Evolutionary conservation across 2,113 vertebrate genomes (phyloP), one percentile per base, ranked within the genome.

Genomic region (Pycnonotus jocosus): DNA sequence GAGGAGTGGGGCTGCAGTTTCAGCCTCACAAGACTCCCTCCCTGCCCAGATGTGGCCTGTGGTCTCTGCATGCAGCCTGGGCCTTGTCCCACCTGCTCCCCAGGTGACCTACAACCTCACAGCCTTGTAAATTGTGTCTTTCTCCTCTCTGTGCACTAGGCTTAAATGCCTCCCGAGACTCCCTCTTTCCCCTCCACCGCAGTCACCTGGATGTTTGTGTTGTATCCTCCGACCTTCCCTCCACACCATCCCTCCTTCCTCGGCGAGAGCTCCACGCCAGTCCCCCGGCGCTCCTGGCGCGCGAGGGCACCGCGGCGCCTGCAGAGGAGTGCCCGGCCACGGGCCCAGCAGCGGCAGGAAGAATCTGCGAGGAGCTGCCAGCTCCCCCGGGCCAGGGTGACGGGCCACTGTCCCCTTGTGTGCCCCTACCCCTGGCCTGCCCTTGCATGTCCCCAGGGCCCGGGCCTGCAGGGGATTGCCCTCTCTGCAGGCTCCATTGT

Each of bases 121-220:
- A 68, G 95, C 92, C 94, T 96, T 97, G 93, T 97, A 22, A 93
- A 98, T 96, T 98, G 97, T 97, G 73, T 96, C 98, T 96, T 96
- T 98, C 92, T 98, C 97, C 96, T 96, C 95, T 97, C 95, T 97
- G 95, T 97, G 98, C 97, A 98, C 98, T 98, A 99, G 98, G 98
- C 98, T 98, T 99, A 99, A 99, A 98, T 98, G 98, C 97, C 97
- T 97, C 81, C 96, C 74, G 92, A 97, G 97, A 96, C 84, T 96
- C 93, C 96, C 96, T 96, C 92, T 96, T 93, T 94, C 95, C 96
- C 96, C 86, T 97, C 87, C 96, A 97, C 95, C 24, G 90, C 96
- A 96, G 81, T 96, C 96, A 95, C 98, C 98, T 95, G 98, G 98
- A 98, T 97, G 97, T 97, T 97, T 98, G 98, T 98, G 98, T 98